Percentiles rank a stretch among this genome's conserved stretches.
Conservation (phyloP, 2,113 vertebrate species). For the Ctenodactylus gundi region DNA sequence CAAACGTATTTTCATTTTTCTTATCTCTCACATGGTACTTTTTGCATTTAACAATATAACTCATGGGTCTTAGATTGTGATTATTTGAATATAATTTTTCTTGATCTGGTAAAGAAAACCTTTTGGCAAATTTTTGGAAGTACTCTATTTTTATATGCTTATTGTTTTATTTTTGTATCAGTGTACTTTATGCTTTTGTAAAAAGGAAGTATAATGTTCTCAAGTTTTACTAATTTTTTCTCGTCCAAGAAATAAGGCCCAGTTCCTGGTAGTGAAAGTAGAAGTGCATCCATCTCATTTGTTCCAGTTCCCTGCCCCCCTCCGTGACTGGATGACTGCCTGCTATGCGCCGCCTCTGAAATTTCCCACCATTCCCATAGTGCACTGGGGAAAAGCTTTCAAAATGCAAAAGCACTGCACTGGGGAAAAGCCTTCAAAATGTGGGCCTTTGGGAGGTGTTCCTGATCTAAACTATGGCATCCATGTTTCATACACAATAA, state of each 20-base stretch:
- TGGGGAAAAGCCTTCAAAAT: neutral
- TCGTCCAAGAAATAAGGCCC: neutral
- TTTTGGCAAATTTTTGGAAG: neutral
- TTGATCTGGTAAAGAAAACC: neutral
- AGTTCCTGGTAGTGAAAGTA: neutral
- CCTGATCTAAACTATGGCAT: neutral
- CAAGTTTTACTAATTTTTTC: neutral
- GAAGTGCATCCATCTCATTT: neutral
- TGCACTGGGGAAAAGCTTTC: neutral
- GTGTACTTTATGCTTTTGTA: neutral
- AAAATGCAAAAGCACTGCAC: no score
- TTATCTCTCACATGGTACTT: neutral
- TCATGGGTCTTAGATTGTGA: neutral
- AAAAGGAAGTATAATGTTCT: neutral
- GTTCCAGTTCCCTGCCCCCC: neutral
- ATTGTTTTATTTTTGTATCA: neutral
- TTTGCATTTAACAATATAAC: neutral
- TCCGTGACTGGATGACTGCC: neutral
- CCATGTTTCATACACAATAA: neutral
- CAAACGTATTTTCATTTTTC: neutral
- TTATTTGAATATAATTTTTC: neutral
- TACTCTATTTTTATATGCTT: neutral
- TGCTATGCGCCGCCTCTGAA: neutral
- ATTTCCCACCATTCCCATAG: neutral
- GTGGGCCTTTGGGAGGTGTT: neutral